phyloP scores from a whole-genome alignment of 30 jellyfish, hydroid and myxozoan genomes.

The Aurelia coerulea region DNA sequence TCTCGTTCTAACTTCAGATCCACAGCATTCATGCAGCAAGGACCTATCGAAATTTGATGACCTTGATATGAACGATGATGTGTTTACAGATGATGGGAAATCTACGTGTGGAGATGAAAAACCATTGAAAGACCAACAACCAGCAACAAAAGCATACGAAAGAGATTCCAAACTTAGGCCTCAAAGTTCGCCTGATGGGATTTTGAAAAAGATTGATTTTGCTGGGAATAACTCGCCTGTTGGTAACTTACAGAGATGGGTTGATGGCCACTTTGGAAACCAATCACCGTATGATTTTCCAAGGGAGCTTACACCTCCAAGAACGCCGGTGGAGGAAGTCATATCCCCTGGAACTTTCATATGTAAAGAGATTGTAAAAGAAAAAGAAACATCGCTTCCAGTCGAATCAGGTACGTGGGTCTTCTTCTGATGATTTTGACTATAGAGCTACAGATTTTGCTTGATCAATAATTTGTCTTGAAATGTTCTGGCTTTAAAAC shows the following conservation, averaged over 20 bases:
- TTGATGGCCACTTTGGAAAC: conserved; percentile 90
- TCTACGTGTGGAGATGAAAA: background rate
- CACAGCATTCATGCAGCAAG: no score
- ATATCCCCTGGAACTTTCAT: conserved; percentile 1
- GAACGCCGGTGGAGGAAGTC: conserved; percentile 80
- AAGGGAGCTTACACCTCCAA: conserved; percentile 86
- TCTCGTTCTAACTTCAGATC: no score
- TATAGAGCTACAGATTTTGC: no score
- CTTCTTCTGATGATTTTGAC: no score
- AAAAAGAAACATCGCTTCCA: no score
- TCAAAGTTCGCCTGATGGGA: conserved; percentile 7
- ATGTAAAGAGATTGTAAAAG: background rate
- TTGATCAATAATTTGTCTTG: no score
- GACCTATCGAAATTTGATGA: no score
- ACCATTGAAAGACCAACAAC: background rate
- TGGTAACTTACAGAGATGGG: conserved; percentile 90
- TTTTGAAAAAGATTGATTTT: conserved; percentile 30
- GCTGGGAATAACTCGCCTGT: conserved; percentile 85
- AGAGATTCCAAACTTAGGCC: background rate
- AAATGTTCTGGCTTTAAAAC: no score
- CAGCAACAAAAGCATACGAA: background rate
- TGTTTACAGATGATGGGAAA: conserved; percentile 48
- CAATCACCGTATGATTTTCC: conserved; percentile 78
- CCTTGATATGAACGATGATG: conserved; percentile 47
- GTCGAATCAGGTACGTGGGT: no score